Base-by-base conservation (phyloP, 2,888 invertebrate genomes). In the Lagria hirta region DNA sequence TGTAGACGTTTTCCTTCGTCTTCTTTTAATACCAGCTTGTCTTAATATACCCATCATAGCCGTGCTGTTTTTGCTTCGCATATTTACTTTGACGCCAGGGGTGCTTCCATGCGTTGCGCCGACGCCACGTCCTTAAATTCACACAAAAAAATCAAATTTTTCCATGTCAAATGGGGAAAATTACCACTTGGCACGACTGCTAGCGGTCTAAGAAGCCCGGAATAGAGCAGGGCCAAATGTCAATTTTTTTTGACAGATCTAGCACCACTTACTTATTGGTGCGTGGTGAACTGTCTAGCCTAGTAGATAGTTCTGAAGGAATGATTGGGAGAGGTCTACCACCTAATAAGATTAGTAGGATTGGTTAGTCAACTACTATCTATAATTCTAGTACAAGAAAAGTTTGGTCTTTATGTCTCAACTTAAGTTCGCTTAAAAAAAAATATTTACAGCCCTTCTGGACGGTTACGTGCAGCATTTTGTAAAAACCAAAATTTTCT, bases 51-150 rank as follows among this genome's bases (percentile, higher is more conserved):
- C 44, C 43, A 37, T 54, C 52, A 44, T 49, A 29, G 42, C 47
- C 47, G 47, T 54, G 30, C 42, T 54, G 55, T 50, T 53, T 58
- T 54, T 55, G 55, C 46, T 58, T 60, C 52, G 57, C 57, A 28
- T 57, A 58, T 49, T 51, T 43, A 30, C 34, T 36, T 35, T 47
- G 52, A 24, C 46, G 49, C 35, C 43, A 48, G 52, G 54, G 43
- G 48, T 61, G 60, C 30, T 57, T 47, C 66, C 68, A 68, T 24
- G 61, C 49, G 54, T 69, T 68, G 42, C 68, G 60, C 51, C 66
- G 61, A 24, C 68, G 57, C 69, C 69, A 70, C 43, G 66, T 57
- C 52, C 70, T 70, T 6, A 36, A 18, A 28, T 6, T 7, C 6
- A 15, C 14, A 24, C 20, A 26, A 18, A 22, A 16, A 26, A 33